Evolutionary conservation across 2,113 vertebrate genomes (phyloP), one percentile per base, ranked within the genome.

Genomic region (Semnornis frantzii): DNA sequence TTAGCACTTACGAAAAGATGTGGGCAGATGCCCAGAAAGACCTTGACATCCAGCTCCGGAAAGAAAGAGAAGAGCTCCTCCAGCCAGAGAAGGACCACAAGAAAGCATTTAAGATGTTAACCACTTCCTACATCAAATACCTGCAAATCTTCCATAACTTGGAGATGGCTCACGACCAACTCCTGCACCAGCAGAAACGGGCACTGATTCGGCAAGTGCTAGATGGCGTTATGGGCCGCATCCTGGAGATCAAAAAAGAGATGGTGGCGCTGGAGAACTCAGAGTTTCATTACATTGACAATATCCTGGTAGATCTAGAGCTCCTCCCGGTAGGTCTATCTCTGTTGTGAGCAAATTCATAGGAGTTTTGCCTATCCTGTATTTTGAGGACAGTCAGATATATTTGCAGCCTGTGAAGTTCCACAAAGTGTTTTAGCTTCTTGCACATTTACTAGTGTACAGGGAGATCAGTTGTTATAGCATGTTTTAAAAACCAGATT

Each of bases 171-270:
- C 97, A 98, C 0, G 97, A 98, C 87, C 97, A 98, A 46, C 96
- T 98, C 0, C 27, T 98, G 52, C 98, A 98, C 50, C 96, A 84
- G 3, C 98, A 99, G 96, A 99, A 98, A 64, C 97, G 97, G 6
- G 48, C 76, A 1, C 91, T 96, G 8, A 97, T 98, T 39, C 97
- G 93, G 7, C 95, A 91, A 5, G 79, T 97, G 6, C 97, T 99
- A 44, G 98, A 98, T 2, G 98, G 97, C 0, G 98, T 98, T 74
- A 99, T 98, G 58, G 98, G 98, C 6, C 97, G 98, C 10, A 69
- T 99, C 70, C 95, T 99, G 96, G 98, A 99, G 90, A 76, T 98
- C 28, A 99, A 99, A 93, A 97, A 96, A 1, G 98, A 98, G 74
- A 98, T 99, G 98, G 98, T 98, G 13, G 95, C 97, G 6, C 70